Evolutionary conservation across 1,140 invertebrate species (phyloP), one percentile per base, ranked within the genome.

Genomic region (Macrocentrus cingulum): DNA sequence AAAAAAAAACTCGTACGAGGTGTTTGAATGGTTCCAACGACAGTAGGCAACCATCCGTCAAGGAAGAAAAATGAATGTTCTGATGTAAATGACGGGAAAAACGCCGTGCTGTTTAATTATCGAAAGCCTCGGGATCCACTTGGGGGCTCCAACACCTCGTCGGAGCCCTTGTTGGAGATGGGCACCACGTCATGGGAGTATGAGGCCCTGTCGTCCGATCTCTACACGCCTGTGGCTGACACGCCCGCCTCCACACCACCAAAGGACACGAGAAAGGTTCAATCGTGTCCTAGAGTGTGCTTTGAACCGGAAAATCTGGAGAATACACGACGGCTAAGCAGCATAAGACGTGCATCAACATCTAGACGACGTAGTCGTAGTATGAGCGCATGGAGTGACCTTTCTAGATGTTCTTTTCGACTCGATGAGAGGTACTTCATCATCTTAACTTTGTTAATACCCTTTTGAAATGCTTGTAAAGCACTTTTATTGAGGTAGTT

Each of bases 321-420:
- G 34, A 72, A 82, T 22, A 83, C 83, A 48, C 77, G 87, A 41
- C 74, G 85, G 59, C 77, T 84, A 11, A 83, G 86, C 46, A 82
- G 81, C 60, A 71, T 78, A n/a, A 70, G 77, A 51, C 60, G 77
- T 60, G 72, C 79, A 18, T 64, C 75, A 61, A 64, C 72, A 71
- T 80, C 76, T 62, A 65, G 83, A 62, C 73, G 86, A 68, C 67
- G 88, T 56, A 81, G 86, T 69, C 67, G 87, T n/a, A 90, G 88
- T 58, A 89, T 91, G 89, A 91, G 89, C 67, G 89, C 88, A 2
- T 91, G 89, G 89, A 90, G 88, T 70, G 89, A 91, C 68, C 85
- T 91, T 68, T 91, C 88, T 62, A 82, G 88, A 41, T 90, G 88
- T 50, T 90, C 88, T 65, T 89, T 90, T 79, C 85, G 85, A 66